These are phyloP conservation scores for Tokudaia muenninki DNA, from an alignment of 2,797 vertebrate species.

Conservation along the genomic window DNA sequence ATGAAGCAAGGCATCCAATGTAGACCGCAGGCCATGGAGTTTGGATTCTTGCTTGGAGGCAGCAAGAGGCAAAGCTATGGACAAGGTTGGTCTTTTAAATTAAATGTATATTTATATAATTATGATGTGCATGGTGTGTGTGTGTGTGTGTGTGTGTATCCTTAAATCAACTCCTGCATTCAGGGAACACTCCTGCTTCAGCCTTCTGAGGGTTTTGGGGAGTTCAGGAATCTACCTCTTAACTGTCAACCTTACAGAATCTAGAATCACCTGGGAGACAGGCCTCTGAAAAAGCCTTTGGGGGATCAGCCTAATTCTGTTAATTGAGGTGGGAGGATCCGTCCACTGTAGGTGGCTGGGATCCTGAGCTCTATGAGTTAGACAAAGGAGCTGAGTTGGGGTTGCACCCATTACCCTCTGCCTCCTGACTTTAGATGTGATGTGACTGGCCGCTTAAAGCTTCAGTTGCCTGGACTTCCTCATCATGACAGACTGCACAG, in stretches of 20 bases:
- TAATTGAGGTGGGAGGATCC: neutral
- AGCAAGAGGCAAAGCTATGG: neutral
- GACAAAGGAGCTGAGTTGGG: neutral
- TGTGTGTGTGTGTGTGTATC: neutral
- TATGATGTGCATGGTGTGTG: neutral
- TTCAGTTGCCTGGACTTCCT: no score
- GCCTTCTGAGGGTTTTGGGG: neutral
- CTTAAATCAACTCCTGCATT: neutral
- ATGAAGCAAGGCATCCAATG: neutral
- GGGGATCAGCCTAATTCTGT: neutral
- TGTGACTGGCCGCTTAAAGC: neutral
- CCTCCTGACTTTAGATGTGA: neutral
- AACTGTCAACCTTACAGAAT: neutral
- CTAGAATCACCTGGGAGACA: neutral
- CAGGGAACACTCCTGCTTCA: neutral
- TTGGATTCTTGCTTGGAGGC: neutral
- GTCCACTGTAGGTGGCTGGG: neutral
- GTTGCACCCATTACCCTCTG: neutral
- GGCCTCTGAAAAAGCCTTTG: neutral
- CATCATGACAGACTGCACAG: no score
- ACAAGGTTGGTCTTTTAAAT: neutral
- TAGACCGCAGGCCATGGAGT: neutral
- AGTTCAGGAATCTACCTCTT: neutral
- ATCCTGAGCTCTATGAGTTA: neutral
- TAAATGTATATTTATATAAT: no score